A percentile compares a stretch with the other conserved stretches of the same genome.
These are phyloP conservation scores for Tenualosa thibaudeaui DNA, from an alignment of 2,797 vertebrate genomes.

Conservation along the genomic window DNA sequence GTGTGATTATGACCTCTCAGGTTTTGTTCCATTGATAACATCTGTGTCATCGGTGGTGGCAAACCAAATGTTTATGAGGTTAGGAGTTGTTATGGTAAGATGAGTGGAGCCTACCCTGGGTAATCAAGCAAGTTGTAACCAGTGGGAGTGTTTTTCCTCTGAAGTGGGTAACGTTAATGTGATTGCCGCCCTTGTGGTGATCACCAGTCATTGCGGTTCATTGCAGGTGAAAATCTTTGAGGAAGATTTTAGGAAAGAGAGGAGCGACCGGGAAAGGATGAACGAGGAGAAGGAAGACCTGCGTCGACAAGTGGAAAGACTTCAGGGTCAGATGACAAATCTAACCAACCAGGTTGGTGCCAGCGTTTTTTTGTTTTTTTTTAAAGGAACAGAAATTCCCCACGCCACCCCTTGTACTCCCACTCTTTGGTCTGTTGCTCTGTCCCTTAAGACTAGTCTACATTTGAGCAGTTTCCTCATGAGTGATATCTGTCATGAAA, in stretches of 20 bases:
- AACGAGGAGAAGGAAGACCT: conserved; percentile 98
- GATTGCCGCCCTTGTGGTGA: neutral
- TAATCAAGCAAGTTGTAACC: neutral
- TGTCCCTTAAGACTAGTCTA: neutral
- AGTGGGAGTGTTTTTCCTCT: neutral
- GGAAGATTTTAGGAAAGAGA: conserved; percentile 95
- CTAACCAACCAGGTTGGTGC: conserved; percentile 84
- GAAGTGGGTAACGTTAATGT: neutral
- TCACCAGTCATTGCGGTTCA: neutral
- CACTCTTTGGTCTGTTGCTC: neutral
- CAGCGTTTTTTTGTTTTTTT: neutral
- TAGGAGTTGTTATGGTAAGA: neutral
- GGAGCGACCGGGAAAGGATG: conserved; percentile 95
- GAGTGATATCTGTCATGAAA: neutral
- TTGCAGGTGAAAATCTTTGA: conserved; percentile 95
- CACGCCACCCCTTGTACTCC: neutral
- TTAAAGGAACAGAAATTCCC: neutral
- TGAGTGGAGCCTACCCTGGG: neutral
- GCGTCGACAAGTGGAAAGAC: conserved; percentile 88
- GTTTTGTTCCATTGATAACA: neutral
- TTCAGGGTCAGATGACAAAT: conserved; percentile 89
- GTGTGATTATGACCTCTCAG: neutral
- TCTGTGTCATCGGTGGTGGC: neutral
- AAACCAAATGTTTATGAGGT: neutral
- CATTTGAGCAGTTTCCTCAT: neutral